phyloP scores from a whole-genome alignment of 2,888 invertebrate genomes.

The Amiota mariae region DNA sequence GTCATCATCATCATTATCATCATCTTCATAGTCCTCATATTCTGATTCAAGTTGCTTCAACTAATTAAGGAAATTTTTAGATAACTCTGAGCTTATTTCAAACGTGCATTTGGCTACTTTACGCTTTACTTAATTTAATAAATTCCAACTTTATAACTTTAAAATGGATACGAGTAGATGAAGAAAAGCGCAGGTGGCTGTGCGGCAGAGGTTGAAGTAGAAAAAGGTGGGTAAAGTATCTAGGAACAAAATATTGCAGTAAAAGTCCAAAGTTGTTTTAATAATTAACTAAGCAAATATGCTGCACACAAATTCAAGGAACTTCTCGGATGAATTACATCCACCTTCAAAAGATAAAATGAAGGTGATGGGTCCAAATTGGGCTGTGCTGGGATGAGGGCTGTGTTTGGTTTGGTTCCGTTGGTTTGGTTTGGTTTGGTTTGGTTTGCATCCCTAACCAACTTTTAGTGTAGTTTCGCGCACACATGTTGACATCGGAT shows the following conservation, averaged over 20 bases:
- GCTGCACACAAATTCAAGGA: not conserved
- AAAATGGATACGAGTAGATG: not conserved
- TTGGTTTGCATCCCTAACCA: too few relatives aligned
- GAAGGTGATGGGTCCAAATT: too few relatives aligned
- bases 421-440: too few relatives aligned
- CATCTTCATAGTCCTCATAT: too few relatives aligned
- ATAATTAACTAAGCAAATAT: conserved; percentile 27
- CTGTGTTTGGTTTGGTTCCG: too few relatives aligned
- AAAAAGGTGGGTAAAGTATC: too few relatives aligned
- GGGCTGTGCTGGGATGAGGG: too few relatives aligned
- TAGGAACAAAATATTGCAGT: too few relatives aligned
- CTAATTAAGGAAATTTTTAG: not conserved
- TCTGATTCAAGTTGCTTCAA: not conserved
- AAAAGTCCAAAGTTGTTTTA: not conserved
- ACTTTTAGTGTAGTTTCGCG: not conserved
- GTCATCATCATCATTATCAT: not conserved
- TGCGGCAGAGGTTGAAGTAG: too few relatives aligned
- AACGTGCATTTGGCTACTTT: not conserved
- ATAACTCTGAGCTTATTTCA: not conserved
- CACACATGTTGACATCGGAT: conserved; percentile 25
- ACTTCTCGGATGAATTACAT: too few relatives aligned
- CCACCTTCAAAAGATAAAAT: too few relatives aligned
- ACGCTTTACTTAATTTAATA: conserved; percentile 5
- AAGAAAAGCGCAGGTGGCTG: not conserved
- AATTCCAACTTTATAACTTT: not conserved